Conservation (phyloP, 2,797 vertebrate species). For the Choloepus didactylus region DNA sequence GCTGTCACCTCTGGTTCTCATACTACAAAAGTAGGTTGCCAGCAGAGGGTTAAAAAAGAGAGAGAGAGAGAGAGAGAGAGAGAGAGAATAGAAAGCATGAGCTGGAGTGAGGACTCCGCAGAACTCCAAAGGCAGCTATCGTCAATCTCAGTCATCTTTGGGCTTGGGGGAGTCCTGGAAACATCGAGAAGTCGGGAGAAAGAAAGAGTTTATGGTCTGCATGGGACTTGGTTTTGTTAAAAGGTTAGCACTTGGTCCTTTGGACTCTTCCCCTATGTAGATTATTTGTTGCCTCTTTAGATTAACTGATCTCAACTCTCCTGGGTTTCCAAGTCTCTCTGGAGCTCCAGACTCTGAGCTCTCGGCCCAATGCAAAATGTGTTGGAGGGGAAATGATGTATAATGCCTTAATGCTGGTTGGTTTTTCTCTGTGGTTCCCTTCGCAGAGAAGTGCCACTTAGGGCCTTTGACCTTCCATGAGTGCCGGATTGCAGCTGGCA, state of each 20-base stretch:
- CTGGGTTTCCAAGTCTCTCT: background rate
- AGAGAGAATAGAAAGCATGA: background rate
- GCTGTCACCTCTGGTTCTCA: background rate
- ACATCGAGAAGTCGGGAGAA: background rate
- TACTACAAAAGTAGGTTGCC: background rate
- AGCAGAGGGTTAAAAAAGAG: no score
- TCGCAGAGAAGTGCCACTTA: background rate
- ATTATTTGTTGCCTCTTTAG: background rate
- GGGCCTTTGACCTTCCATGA: background rate
- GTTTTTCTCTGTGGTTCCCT: background rate
- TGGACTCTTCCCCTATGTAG: background rate
- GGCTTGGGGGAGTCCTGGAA: background rate
- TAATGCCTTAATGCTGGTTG: accelerated
- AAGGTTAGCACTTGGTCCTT: background rate
- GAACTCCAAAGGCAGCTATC: background rate
- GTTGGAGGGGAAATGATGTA: background rate
- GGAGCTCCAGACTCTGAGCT: background rate
- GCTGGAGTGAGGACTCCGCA: background rate
- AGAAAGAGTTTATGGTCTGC: background rate
- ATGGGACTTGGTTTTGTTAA: background rate
- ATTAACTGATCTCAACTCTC: background rate
- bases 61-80: no score
- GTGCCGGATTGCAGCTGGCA: background rate
- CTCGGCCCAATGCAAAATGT: background rate
- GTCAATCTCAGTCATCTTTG: background rate